Evolutionary conservation across 2,888 invertebrate genomes (phyloP).

Genomic region (Volucella zonaria): DNA sequence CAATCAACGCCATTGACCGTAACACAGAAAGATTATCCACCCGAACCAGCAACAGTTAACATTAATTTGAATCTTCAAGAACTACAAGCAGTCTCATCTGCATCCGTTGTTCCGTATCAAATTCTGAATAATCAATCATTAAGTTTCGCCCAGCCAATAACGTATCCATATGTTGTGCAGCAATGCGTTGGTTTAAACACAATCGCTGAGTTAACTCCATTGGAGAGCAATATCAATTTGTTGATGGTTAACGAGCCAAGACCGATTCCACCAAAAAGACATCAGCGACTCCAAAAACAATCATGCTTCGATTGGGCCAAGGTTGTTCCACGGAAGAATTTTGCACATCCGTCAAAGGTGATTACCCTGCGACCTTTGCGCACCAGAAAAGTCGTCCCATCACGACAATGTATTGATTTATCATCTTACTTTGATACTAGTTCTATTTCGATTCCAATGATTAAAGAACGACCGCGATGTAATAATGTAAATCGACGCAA

Average conservation of each 20-base stretch:
- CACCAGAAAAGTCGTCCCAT: conserved; percentile 48
- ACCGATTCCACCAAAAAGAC: conserved; percentile 4
- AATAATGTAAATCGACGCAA: conserved; percentile 61
- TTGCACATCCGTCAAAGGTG: conserved; percentile 49
- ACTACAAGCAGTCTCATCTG: not conserved
- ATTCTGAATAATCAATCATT: conserved; percentile 47
- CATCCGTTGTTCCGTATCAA: conserved; percentile 36
- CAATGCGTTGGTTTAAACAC: conserved; percentile 13
- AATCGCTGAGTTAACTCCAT: not conserved
- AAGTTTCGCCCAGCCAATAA: conserved; percentile 16
- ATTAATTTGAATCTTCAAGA: conserved; percentile 4
- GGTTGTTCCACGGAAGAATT: conserved; percentile 49
- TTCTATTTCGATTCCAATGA: conserved; percentile 58
- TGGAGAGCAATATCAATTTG: conserved; percentile 39
- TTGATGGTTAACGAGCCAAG: conserved; percentile 21
- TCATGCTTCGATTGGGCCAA: conserved; percentile 53
- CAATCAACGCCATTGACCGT: not conserved
- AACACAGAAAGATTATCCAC: not conserved
- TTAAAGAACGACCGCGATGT: conserved; percentile 44
- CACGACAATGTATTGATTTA: conserved; percentile 44
- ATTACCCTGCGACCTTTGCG: conserved; percentile 55
- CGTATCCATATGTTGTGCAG: not conserved
- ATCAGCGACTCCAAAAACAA: conserved; percentile 26
- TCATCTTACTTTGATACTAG: conserved; percentile 59
- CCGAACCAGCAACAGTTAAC: not conserved